Evolutionary conservation across 2,113 vertebrate species (phyloP).

Genomic region (Spermophilus dauricus): DNA sequence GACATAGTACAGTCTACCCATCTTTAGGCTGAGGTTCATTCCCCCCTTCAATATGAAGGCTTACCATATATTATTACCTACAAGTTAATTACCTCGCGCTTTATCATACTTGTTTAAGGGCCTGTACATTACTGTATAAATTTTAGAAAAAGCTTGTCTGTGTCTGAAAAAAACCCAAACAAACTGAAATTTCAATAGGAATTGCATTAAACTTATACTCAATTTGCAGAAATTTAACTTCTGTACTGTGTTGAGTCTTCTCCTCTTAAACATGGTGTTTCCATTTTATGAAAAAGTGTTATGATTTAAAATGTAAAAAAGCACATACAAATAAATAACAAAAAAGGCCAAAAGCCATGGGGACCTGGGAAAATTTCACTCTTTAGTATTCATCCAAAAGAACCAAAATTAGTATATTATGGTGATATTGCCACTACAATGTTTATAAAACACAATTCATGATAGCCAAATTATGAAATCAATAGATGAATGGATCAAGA

Average conservation of each 20-base stretch:
- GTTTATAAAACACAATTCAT: too few relatives aligned
- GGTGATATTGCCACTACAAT: too few relatives aligned
- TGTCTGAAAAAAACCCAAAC: background rate
- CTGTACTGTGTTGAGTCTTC: slow-evolving; percentile 7
- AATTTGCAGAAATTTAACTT: slow-evolving; percentile 8
- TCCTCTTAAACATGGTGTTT: background rate
- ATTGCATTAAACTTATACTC: background rate
- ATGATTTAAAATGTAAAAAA: background rate
- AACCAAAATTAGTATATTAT: too few relatives aligned
- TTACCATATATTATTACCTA: too few relatives aligned
- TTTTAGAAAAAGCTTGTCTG: slow-evolving; percentile 22
- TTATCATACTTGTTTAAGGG: background rate
- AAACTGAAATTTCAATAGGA: background rate
- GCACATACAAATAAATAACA: background rate
- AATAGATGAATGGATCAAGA: too few relatives aligned
- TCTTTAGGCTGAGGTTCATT: background rate
- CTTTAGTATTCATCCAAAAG: too few relatives aligned
- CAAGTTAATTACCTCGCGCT: background rate
- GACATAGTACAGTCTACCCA: background rate
- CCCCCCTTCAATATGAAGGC: background rate
- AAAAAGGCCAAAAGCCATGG: background rate
- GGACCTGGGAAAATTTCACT: background rate
- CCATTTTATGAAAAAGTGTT: background rate
- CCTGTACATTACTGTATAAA: background rate
- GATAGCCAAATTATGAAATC: too few relatives aligned